A percentile compares a stretch with the other conserved stretches of the same genome.
phyloP scores from a whole-genome alignment of 1,140 invertebrate species.

The Brachionus angularis region DNA sequence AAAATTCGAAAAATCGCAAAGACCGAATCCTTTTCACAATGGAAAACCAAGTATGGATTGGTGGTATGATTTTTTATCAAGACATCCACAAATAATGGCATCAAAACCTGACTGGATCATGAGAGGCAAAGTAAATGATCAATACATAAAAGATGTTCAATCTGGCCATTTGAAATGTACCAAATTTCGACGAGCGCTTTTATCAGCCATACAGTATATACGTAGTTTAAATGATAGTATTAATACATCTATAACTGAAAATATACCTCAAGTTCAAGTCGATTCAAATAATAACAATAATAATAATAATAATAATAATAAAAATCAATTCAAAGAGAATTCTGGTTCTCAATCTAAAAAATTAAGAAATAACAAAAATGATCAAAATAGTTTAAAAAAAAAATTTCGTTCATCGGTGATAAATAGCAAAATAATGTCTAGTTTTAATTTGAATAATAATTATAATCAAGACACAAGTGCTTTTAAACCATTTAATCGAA shows the following conservation, averaged over 20 bases:
- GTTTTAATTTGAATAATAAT: neutral
- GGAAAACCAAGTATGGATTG: constrained; percentile 43
- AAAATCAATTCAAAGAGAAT: too few relatives aligned
- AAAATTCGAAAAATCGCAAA: constrained; percentile 26
- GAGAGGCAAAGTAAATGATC: constrained; percentile 44
- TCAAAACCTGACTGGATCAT: constrained; percentile 44
- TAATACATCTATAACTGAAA: too few relatives aligned
- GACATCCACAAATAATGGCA: constrained; percentile 44
- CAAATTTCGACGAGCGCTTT: constrained; percentile 37
- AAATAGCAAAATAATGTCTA: neutral
- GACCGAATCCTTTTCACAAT: constrained; percentile 43
- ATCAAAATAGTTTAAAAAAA: too few relatives aligned
- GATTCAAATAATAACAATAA: too few relatives aligned
- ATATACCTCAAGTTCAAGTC: too few relatives aligned
- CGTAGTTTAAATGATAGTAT: constrained; percentile 9
- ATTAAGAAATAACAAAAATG: too few relatives aligned
- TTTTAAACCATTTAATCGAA: too few relatives aligned
- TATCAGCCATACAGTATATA: constrained; percentile 41
- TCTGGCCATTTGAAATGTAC: constrained; percentile 43
- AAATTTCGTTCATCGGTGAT: neutral
- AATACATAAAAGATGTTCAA: constrained; percentile 43
- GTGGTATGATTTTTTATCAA: constrained; percentile 44
- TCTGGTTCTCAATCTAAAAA: too few relatives aligned
- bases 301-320: too few relatives aligned
- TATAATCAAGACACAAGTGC: too few relatives aligned